Base-by-base conservation (phyloP, 2,797 vertebrate genomes). In the Fundulus diaphanus region DNA sequence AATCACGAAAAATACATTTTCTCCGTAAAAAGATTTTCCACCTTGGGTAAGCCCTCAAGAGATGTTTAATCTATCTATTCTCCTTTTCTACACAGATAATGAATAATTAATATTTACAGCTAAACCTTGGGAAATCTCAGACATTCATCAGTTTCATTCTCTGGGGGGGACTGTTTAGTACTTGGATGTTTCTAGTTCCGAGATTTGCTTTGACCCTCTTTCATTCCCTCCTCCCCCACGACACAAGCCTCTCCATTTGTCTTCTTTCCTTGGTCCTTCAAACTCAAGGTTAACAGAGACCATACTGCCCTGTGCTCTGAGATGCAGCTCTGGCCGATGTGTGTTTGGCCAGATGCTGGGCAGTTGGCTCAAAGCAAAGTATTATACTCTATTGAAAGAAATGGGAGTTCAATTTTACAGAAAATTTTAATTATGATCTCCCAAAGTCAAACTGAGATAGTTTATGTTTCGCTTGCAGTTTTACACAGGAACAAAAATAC, bases 181-280 rank as follows among this genome's bases (percentile, higher is more conserved):
- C 76, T 88, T 52, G 86, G 82, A 78, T 75, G 90, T 93, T 86
- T 89, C 79, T 78, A 79, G 77, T 92, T 88, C 70, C 76, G 87
- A 86, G 81, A 84, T 88, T 83, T 82, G 65, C 82, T 79, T 77
- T 89, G 87, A 88, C 91, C 90, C 90, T 88, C 74, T 80, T 85
- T 77, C 82, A 44, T 76, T 74, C 51, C 70, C 48, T 75, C 80
- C 70, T 76, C 72, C 80, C 68, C 73, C 51, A 79, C 37, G 71
- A 61, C 70, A 70, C 73, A 79, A 89, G 80, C 87, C 84, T 87
- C 84, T 83, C 80, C 85, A 86, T 44, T 85, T 80, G 85, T 85
- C 59, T 72, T 77, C 37, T 69, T 82, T 80, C 69, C 74, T 84
- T 87, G 71, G 78, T 81, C 73, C 63, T 79, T 80, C 82, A 84